Base-by-base conservation (phyloP, 2,113 vertebrate genomes). In the Camelus dromedarius region DNA sequence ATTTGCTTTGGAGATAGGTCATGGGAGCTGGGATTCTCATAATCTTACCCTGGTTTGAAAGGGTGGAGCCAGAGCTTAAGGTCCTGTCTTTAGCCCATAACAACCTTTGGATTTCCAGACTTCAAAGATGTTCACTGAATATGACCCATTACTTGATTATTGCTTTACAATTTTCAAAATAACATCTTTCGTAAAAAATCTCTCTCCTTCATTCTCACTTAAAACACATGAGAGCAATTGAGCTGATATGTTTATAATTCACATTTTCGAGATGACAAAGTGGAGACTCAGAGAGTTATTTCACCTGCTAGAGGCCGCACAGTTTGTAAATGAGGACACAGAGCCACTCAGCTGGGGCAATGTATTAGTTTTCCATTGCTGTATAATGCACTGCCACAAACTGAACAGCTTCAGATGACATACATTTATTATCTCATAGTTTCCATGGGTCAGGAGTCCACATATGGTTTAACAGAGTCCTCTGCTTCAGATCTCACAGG, bases 151-250 rank as follows among this genome's bases (percentile, higher is more conserved):
- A 35, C 24, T 87, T 69, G 35, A 82, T 79, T 38, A 58, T 72
- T 58, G 20, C 35, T 81, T 81, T 85, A 69, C 2, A 32, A 50
- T 56, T 75, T 86, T 92, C 66, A 94, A 76, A 94, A 94, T 30
- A 58, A 35, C 48, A 56, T 48, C 32, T 89, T 70, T 81, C 62
- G 52, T 62, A 89, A 42, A 6, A 58, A 69, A 48, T 54, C 70
- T 77, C 22, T 88, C 7, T 93, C 76, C 79, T 83, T 72, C 52
- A 38, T 50, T 18, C 54, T 92, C 11, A 5, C 14, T 86, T 92
- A 35, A 76, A 73, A 89, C 38, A 72, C 12, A 58, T 22, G 64
- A 60, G 24, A 91, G 48, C 19, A 18, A 73, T 26, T 50, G 56
- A 67, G 50, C 28, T 26, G 62, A 14, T 79, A 54, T 13, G 19